Evolutionary conservation across 2,113 vertebrate species (phyloP), one percentile per base, ranked within the genome.

Genomic region (Haplotaxodon microlepis): DNA sequence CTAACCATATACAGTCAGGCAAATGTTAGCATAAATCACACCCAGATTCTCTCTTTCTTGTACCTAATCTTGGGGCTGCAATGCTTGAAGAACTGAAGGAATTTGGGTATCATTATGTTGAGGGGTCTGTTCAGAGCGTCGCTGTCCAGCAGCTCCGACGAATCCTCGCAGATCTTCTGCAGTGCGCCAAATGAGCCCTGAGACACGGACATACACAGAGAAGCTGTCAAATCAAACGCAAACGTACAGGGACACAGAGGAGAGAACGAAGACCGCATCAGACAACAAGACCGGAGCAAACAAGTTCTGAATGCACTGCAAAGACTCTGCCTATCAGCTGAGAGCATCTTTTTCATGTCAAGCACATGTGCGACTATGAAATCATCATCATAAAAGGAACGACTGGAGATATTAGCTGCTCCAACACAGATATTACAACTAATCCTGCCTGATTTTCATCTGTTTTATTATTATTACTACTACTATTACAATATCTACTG

Each of bases 61-160:
- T 88, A 98, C 98, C 98, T 97, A 94, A 99, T 99, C 82, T 99
- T 99, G 80, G 98, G 97, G 93, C 98, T 99, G 96, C 98, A 99
- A 89, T 99, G 98, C 93, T 98, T 99, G 92, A 99, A 99, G 93
- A 99, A 99, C 95, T 99, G 98, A 53, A 99, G 96, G 92, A 99
- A 99, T 79, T 99, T 98, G 11, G 98, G 98, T 82, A 98, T 99
- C 98, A 99, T 98, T 90, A 98, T 95, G 92, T 98, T 99, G 53
- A 99, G 97, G 2, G 98, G 98, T 8, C 98, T 96, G 90, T 98
- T 98, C 83, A 99, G 97, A 24, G 98, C 98, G 2, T 98, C 98
- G 2, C 98, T 99, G 93, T 99, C 98, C 93, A 99, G 94, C 84
- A 99, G 97, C 96, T 99, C 98, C 0, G 98, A 98, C 1, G 98